Conservation (phyloP, 2,113 vertebrate species). For the Murina feae region DNA sequence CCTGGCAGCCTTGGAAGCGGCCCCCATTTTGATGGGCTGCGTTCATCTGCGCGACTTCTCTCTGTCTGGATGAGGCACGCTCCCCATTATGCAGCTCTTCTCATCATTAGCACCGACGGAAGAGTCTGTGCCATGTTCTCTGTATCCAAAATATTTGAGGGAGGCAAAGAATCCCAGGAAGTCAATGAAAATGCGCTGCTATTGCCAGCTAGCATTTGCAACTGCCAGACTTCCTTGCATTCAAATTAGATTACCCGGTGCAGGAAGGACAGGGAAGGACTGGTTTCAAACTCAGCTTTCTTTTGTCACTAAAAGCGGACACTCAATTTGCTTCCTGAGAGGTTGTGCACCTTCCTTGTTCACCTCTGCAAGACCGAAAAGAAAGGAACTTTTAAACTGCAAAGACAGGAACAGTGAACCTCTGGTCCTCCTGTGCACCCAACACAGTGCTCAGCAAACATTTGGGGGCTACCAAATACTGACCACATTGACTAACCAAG, state of each 20-base stretch:
- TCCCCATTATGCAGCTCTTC: constrained; percentile 65
- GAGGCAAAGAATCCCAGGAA: constrained; percentile 77
- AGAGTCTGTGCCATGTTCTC: constrained; percentile 73
- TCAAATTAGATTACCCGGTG: constrained; percentile 74
- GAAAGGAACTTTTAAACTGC: background rate
- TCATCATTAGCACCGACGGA: constrained; percentile 66
- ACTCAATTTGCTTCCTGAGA: background rate
- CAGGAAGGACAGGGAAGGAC: constrained; percentile 64
- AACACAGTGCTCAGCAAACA: background rate
- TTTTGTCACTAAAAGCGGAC: constrained; percentile 35
- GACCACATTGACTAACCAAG: background rate
- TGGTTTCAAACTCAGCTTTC: constrained; percentile 61
- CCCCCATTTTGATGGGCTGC: constrained; percentile 63
- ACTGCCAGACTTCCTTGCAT: constrained; percentile 77
- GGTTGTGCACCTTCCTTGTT: background rate
- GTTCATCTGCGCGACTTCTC: constrained; percentile 63
- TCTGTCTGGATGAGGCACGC: constrained; percentile 59
- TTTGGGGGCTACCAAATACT: background rate
- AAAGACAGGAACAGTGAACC: background rate
- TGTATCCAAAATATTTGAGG: constrained; percentile 78
- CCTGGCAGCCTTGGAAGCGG: constrained; percentile 71
- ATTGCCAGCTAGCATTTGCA: constrained; percentile 75
- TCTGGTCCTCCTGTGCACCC: no score
- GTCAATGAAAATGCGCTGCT: constrained; percentile 74
- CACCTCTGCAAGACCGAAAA: background rate